A percentile compares a stretch with the other conserved stretches of the same genome.
These are phyloP conservation scores for Oligia strigilis DNA, from an alignment of 2,888 invertebrate genomes.

Conservation along the genomic window DNA sequence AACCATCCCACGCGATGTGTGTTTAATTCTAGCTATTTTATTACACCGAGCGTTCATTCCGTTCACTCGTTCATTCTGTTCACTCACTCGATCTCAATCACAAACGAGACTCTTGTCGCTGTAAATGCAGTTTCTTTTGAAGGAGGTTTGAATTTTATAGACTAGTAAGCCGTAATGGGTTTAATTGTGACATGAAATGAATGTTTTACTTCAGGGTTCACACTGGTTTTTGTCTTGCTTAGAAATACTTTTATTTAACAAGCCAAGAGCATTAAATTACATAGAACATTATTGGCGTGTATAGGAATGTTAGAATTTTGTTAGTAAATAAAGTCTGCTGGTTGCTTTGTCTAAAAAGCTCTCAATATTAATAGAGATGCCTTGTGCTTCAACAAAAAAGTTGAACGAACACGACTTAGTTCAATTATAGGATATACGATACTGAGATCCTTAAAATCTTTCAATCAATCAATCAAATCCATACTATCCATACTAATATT, in stretches of 20 bases:
- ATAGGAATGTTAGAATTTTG: too few species aligned
- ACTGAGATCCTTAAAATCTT: too few species aligned
- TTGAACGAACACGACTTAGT: neutral
- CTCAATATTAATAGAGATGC: neutral
- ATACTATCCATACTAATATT: too few species aligned
- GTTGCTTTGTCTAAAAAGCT: neutral
- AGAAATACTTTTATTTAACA: neutral
- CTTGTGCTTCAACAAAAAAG: neutral
- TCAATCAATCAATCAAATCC: too few species aligned
- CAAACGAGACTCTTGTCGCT: conserved; percentile 6
- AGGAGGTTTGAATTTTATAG: conserved; percentile 15
- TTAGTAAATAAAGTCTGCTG: neutral
- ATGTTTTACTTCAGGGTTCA: neutral
- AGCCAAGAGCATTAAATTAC: neutral
- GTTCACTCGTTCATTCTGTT: conserved; percentile 42
- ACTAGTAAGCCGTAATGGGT: conserved; percentile 3
- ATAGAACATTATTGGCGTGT: too few species aligned
- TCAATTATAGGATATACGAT: too few species aligned
- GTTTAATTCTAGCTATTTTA: conserved; percentile 52
- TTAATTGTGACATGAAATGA: conserved; percentile 12
- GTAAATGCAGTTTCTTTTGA: conserved; percentile 31
- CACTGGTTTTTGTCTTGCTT: neutral
- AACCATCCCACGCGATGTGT: conserved; percentile 34
- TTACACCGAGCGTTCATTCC: conserved; percentile 36
- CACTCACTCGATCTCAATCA: conserved; percentile 51